Conservation (phyloP, 1,140 invertebrate genomes). For the Bombyx mandarina region DNA sequence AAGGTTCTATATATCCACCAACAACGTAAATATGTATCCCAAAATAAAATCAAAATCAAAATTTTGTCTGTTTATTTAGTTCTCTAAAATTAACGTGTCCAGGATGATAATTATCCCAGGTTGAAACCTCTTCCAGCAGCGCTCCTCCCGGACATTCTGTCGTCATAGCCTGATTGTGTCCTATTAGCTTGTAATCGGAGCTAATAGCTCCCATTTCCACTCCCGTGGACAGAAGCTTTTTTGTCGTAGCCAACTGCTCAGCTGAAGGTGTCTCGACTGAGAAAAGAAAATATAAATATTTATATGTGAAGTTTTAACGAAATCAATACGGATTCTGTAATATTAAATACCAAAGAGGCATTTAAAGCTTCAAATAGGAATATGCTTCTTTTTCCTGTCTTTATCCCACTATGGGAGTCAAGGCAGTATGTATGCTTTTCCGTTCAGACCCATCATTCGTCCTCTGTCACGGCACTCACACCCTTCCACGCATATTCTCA, state of each 20-base stretch:
- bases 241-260: slow-evolving; percentile 73
- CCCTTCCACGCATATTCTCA: too few relatives aligned
- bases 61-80: slow-evolving; percentile 6
- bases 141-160: slow-evolving; percentile 80
- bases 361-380: too few relatives aligned
- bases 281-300: slow-evolving; percentile 11
- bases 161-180: slow-evolving; percentile 76
- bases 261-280: slow-evolving; percentile 73
- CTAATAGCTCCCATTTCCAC: slow-evolving; percentile 72
- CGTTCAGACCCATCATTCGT: too few relatives aligned
- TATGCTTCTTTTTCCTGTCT: too few relatives aligned
- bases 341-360: too few relatives aligned
- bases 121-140: slow-evolving; percentile 74
- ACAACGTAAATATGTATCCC: too few relatives aligned
- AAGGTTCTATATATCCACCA: too few relatives aligned
- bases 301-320: background rate
- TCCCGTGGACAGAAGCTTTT: slow-evolving; percentile 75
- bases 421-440: too few relatives aligned
- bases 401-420: too few relatives aligned
- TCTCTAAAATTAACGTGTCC: slow-evolving; percentile 9
- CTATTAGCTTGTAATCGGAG: slow-evolving; percentile 75
- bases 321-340: too few relatives aligned
- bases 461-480: too few relatives aligned
- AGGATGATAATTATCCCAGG: slow-evolving; percentile 72
- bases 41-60: slow-evolving; percentile 6